Evolutionary conservation across 2,888 invertebrate genomes (phyloP), one percentile per base, ranked within the genome.

Genomic region (Stenodema calcarata): DNA sequence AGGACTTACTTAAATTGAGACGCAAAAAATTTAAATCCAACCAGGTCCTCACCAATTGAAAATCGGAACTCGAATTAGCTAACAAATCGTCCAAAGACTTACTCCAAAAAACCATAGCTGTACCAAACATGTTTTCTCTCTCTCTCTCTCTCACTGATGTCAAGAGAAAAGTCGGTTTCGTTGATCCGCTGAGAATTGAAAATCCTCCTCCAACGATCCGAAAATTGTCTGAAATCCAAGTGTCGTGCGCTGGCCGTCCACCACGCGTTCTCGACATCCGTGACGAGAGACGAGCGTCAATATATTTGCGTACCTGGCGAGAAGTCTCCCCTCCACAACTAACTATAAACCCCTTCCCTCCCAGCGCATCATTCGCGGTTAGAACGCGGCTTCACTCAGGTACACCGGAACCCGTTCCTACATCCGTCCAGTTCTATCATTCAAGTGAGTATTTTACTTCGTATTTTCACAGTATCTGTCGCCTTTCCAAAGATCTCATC

Each of bases 251-350:
- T 35, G 27, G 7, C 35, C 35, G 18, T 62, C 62, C 62, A n/a
- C 28, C 70, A n/a, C n/a, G n/a, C n/a, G n/a, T n/a, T 70, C 70
- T 27, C 30, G 78, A 78, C 44, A 78, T 78, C 76, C 78, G 41
- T 27, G 50, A 47, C 35, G 69, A 41, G 14, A 23, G 30, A 47
- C 84, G 50, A 44, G 73, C 84, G 70, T 84, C 84, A 84, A 73
- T 84, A 73, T 84, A 82, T 84, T 73, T 84, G 84, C 84, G 73
- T 75, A 73, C 84, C 84, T 54, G 84, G 84, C 28, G 44, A 84
- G 27, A n/a, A 54, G 83, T n/a, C 81, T 23, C 84, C 73, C 84
- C 47, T 27, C 84, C 84, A 84, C 80, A 30, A 28, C 80, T 80
- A 80, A 80, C 70, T 70, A 84, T 84, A 84, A 84, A 28, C 70